Conservation (phyloP, 2,113 vertebrate species). For the Cynopterus brachyotis region DNA sequence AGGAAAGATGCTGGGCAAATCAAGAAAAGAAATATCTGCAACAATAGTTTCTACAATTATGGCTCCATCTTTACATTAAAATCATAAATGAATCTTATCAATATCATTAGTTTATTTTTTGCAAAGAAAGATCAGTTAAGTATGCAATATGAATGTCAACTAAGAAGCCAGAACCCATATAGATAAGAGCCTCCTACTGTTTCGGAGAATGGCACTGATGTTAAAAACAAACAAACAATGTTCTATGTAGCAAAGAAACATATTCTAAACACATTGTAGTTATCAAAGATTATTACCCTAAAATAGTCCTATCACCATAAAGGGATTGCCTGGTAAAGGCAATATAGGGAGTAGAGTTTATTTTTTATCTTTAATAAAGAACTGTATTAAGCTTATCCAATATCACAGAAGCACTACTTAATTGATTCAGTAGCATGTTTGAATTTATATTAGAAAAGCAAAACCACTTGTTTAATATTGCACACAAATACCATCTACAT, state of each 20-base stretch:
- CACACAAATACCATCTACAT: neutral
- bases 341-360: conserved; percentile 35
- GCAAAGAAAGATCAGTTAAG: neutral
- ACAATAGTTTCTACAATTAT: neutral
- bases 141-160: neutral
- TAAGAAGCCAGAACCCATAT: neutral
- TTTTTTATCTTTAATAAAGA: conserved; percentile 44
- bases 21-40: neutral
- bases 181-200: neutral
- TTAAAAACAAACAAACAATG: neutral
- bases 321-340: neutral
- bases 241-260: neutral
- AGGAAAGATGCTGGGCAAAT: neutral
- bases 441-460: conserved; percentile 58
- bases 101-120: neutral
- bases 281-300: neutral
- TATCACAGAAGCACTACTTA: conserved; percentile 10
- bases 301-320: conserved; percentile 15
- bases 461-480: conserved; percentile 36
- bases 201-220: neutral
- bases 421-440: conserved; percentile 49
- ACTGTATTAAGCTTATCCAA: conserved; percentile 32
- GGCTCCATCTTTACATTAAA: neutral
- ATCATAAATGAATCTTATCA: neutral
- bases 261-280: conserved; percentile 19